Evolutionary conservation across 1,140 invertebrate genomes (phyloP).

Genomic region (Babylonia areolata): DNA sequence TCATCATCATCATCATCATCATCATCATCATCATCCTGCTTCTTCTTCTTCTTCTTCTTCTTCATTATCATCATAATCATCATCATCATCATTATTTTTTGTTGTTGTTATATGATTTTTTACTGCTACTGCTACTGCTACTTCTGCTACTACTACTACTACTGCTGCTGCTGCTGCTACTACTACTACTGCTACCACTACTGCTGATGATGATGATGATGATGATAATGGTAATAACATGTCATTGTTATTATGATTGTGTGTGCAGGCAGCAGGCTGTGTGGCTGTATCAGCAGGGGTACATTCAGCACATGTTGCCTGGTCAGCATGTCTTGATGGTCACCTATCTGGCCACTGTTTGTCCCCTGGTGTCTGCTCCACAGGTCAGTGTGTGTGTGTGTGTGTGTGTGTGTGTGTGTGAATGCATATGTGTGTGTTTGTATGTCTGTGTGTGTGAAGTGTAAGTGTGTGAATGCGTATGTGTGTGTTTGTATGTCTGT

Average conservation of each 20-base stretch:
- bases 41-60: too few species aligned
- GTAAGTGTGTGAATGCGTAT: background rate
- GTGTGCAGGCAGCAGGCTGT: conserved; percentile 88
- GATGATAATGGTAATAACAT: too few species aligned
- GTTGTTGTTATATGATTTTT: too few species aligned
- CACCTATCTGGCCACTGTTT: conserved; percentile 82
- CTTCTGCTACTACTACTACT: too few species aligned
- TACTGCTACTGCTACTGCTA: too few species aligned
- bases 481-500: background rate
- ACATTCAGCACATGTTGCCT: conserved; percentile 89
- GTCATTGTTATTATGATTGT: too few species aligned
- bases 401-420: conserved; percentile 19
- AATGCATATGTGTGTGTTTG: background rate
- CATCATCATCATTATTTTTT: too few species aligned
- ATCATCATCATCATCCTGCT: too few species aligned
- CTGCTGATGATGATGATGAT: too few species aligned
- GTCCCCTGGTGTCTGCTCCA: conserved; percentile 59
- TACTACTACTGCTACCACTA: too few species aligned
- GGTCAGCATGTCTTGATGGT: conserved; percentile 89
- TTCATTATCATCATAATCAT: too few species aligned
- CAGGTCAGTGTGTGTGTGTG: conserved; percentile 53
- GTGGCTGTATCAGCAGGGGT: conserved; percentile 95
- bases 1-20: background rate
- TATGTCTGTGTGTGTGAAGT: background rate
- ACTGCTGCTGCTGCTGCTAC: too few species aligned